Evolutionary conservation across 1,140 invertebrate species (phyloP), one percentile per base, ranked within the genome.

Genomic region (Psix sp.): DNA sequence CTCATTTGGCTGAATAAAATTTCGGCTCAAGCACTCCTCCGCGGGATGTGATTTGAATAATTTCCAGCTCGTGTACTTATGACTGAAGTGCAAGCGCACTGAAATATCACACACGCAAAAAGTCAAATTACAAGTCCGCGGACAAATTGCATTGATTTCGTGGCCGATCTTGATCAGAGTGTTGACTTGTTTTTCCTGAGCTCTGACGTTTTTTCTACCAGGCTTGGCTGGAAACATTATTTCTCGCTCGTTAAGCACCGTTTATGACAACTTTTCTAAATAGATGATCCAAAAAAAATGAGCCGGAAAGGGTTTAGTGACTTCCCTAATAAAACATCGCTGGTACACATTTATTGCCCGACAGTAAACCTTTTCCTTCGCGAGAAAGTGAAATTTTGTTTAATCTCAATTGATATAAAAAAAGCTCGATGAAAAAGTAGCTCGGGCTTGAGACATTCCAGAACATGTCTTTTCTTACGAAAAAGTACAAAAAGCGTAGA

Each of bases 291-390:
- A 18, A 67, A 68, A 67, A 68, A 35, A 66, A 46, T 52, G 18
- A 29, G 16, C 36, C 52, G 65, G 46, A 68, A 59, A 68, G 65
- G 46, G 54, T 68, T 68, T 68, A 68, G 54, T 59, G 52, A 68
- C 39, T 68, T 68, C 54, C 65, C 46, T 68, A 68, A 59, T 68
- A 68, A 68, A 68, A 70, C 42, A 18, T 14, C 38, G n/a, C 21
- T 46, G 5, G 26, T 70, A 62, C 36, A 39, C 62, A 70, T 70
- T 70, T 70, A 70, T 70, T 54, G 36, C 56, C 18, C n/a, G 48
- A 60, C 35, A 40, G 56, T 70, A 70, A 70, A 70, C 56, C 66
- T 70, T 70, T 62, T 56, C 42, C 56, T 62, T 40, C 46, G 35
- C 48, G 17, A 17, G 16, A 48, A 20, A 48, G 24, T 9, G 48